Percentiles rank a stretch among this genome's conserved stretches.
Conservation (phyloP, 2,888 invertebrate species). For the Cryptosula pallasiana region DNA sequence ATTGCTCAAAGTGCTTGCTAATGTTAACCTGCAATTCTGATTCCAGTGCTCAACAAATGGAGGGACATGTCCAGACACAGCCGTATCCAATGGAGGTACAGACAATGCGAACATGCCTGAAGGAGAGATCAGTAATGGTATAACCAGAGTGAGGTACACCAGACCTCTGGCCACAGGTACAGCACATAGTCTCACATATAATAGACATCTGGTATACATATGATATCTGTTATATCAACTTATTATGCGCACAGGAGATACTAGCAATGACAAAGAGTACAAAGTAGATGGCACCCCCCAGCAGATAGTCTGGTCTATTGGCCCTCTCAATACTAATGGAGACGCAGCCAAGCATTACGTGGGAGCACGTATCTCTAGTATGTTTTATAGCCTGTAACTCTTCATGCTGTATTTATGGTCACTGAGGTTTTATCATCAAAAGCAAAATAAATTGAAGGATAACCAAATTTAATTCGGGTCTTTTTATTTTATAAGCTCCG, state of each 20-base stretch:
- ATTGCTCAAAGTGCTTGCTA: too few species aligned
- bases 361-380: background rate
- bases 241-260: background rate
- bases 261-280: conserved; percentile 17
- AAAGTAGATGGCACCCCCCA: background rate
- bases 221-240: too few species aligned
- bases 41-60: conserved; percentile 37
- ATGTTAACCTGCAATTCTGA: too few species aligned
- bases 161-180: conserved; percentile 1
- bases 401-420: too few species aligned
- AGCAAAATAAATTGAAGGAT: too few species aligned
- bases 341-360: conserved; percentile 26
- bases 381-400: too few species aligned
- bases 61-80: conserved; percentile 34
- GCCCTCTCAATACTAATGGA: conserved; percentile 68
- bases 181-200: too few species aligned
- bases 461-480: too few species aligned
- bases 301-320: conserved; percentile 77
- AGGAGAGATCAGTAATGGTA: conserved; percentile 6
- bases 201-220: too few species aligned
- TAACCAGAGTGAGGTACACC: background rate
- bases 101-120: background rate
- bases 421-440: too few species aligned
- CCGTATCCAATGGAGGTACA: background rate
- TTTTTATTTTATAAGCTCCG: too few species aligned